Evolutionary conservation across 2,797 vertebrate species (phyloP), one percentile per base, ranked within the genome.

Genomic region (Bucorvus abyssinicus): DNA sequence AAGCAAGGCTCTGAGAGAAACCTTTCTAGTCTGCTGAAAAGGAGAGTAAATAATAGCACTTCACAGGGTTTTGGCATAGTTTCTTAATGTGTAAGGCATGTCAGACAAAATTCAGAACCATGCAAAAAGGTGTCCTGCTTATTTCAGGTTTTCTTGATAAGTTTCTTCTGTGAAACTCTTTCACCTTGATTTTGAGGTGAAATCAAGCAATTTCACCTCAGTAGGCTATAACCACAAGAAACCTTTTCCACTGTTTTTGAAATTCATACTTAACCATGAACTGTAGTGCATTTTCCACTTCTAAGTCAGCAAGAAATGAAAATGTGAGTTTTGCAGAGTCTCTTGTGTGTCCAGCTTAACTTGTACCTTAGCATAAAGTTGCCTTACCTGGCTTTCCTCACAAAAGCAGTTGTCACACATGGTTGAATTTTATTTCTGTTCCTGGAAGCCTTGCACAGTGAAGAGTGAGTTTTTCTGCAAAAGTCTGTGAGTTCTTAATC

Each of bases 1-100:
- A 76, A 90, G 83, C 74, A 86, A 68, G 67, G 87, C 91, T 94
- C 52, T 94, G 60, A 86, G 91, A 83, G 90, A 91, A 91, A 50
- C 26, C 88, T 88, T 92, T 95, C 52, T 94, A 71, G 68, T 95
- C 64, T 86, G 15, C 64, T 94, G 47, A 71, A 59, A 70, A 90
- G 21, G 21, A 78, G 38, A 59, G 40, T 78, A 78, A 85, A 50
- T 73, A 61, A n/a, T 32, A 86, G n/a, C 0, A 1, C 73, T 87
- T 90, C 74, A 77, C 23, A 60, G 64, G 49, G 16, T 67, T 90
- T 94, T 90, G 60, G 84, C 60, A 8, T 36, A 27, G 50, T 69
- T 92, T 80, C 64, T 84, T 74, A 23, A 14, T 0, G 2, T 0
- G 2, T 65, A 34, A 75, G 15, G 22, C 40, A 47, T 71, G 47